phyloP scores from a whole-genome alignment of 30 jellyfish, hydroid and myxozoan genomes.

The Cassiopea andromeda region DNA sequence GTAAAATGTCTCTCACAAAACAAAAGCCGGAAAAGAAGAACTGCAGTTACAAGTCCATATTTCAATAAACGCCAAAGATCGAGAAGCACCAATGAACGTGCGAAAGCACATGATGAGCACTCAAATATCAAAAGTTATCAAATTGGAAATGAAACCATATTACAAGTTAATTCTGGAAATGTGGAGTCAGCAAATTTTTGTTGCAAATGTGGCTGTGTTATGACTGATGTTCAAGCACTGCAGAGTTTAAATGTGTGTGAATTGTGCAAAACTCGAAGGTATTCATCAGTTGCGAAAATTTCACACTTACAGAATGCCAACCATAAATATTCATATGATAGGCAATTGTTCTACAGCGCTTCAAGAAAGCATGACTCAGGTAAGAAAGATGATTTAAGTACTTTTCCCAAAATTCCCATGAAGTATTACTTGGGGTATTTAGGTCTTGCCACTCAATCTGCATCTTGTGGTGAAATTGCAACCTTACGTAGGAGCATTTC shows the following conservation, averaged over 20 bases:
- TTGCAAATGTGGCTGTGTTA: not conserved
- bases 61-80: not conserved
- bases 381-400: no score
- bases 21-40: not conserved
- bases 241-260: not conserved
- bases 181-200: not conserved
- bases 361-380: no score
- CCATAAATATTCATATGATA: not conserved
- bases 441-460: no score
- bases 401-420: no score
- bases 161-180: not conserved
- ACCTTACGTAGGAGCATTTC: no score
- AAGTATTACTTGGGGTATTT: no score
- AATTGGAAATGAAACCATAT: no score
- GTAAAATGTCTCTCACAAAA: not conserved
- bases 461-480: no score
- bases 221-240: not conserved
- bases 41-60: constrained; percentile 3
- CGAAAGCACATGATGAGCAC: no score
- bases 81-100: not conserved
- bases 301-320: not conserved
- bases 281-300: not conserved
- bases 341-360: not conserved
- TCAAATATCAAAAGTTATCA: no score
- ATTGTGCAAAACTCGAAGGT: not conserved